Evolutionary conservation across 2,888 invertebrate species (phyloP).

Genomic region (Acleris laterana): DNA sequence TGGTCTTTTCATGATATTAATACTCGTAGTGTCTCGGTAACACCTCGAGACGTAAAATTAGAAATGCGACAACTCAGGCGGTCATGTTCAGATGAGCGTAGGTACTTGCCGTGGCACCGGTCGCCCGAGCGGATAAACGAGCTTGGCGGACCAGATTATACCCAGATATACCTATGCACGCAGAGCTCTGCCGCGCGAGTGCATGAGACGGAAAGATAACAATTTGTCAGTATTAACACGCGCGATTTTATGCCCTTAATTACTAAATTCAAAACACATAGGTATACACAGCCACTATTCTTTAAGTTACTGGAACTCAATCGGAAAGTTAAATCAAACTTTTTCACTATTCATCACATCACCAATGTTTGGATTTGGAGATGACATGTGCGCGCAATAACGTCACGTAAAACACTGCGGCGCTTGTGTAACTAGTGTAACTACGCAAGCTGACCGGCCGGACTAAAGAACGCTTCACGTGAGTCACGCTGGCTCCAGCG

Average conservation of each 20-base stretch:
- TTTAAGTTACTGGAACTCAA: background rate
- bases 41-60: constrained; percentile 30
- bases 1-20: constrained; percentile 11
- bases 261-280: background rate
- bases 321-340: background rate
- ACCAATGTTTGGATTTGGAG: constrained; percentile 12
- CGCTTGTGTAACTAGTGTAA: constrained; percentile 36
- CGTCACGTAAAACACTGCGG: constrained; percentile 56
- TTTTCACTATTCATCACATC: constrained; percentile 36
- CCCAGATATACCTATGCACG: background rate
- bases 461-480: constrained; percentile 42
- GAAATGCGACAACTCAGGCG: constrained; percentile 35
- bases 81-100: constrained; percentile 12
- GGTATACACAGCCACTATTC: background rate
- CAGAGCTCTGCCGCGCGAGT: background rate
- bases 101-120: background rate
- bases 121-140: background rate
- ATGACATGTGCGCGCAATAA: constrained; percentile 48
- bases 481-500: constrained; percentile 5
- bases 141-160: no score
- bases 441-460: constrained; percentile 18
- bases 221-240: background rate
- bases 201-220: constrained; percentile 13
- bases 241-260: background rate
- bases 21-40: constrained; percentile 17